phyloP scores from a whole-genome alignment of 1,140 invertebrate species.

The Lasioglossum baleicum region DNA sequence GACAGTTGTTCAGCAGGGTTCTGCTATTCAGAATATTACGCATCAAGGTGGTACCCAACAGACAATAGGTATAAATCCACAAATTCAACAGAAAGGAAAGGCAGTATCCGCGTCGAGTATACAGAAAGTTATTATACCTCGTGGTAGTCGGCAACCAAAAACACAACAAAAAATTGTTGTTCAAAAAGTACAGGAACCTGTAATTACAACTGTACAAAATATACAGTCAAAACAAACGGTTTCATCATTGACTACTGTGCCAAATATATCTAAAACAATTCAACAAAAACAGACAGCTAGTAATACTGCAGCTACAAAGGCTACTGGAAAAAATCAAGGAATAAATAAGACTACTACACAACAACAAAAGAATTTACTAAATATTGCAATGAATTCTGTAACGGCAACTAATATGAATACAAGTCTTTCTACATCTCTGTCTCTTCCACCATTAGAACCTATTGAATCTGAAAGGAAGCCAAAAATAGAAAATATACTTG shows the following conservation, averaged over 20 bases:
- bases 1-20: slow-evolving; percentile 47
- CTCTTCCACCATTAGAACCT: slow-evolving; percentile 58
- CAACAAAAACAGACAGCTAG: slow-evolving; percentile 41
- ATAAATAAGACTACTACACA: slow-evolving; percentile 40
- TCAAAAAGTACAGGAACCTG: slow-evolving; percentile 58
- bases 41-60: slow-evolving; percentile 42
- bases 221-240: slow-evolving; percentile 36
- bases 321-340: slow-evolving; percentile 31
- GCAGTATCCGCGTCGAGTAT: slow-evolving; percentile 26
- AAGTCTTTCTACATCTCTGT: slow-evolving; percentile 36
- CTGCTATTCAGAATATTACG: slow-evolving; percentile 43
- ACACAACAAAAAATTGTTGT: slow-evolving; percentile 60
- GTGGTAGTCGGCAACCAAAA: slow-evolving; percentile 58
- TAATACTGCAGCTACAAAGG: slow-evolving; percentile 31
- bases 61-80: slow-evolving; percentile 35
- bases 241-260: slow-evolving; percentile 12
- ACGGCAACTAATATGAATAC: slow-evolving; percentile 37
- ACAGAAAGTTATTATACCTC: slow-evolving; percentile 64
- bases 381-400: slow-evolving; percentile 56
- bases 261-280: slow-evolving; percentile 26
- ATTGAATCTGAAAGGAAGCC: slow-evolving; percentile 61
- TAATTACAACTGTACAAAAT: slow-evolving; percentile 31
- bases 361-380: slow-evolving; percentile 57
- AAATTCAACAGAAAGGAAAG: slow-evolving; percentile 63
- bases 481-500: slow-evolving; percentile 52